Conservation (phyloP, 2,113 vertebrate species). For the Cygnus buccinator region DNA sequence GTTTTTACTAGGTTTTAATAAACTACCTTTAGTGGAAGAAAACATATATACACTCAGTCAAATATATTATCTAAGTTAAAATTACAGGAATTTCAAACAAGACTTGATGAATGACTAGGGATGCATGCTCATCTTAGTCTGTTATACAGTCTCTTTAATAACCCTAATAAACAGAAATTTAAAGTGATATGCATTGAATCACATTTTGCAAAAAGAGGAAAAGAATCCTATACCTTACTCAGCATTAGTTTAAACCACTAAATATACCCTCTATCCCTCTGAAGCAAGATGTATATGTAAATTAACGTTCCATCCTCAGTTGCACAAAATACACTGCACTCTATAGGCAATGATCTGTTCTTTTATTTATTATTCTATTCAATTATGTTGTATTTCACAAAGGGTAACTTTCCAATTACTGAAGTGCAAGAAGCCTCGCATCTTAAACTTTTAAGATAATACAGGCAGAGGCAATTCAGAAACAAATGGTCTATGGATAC, state of each 20-base stretch:
- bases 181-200: neutral
- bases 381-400: neutral
- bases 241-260: neutral
- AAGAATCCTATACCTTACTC: neutral
- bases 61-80: neutral
- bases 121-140: neutral
- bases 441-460: neutral
- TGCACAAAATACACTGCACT: neutral
- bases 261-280: neutral
- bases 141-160: neutral
- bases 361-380: neutral
- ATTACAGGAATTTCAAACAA: neutral
- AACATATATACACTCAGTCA: neutral
- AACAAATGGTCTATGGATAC: neutral
- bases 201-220: neutral
- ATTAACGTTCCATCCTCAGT: neutral
- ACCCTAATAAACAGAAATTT: neutral
- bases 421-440: rapidly evolving
- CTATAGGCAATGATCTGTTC: neutral
- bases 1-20: neutral
- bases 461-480: neutral
- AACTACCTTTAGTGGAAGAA: neutral
- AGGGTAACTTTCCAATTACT: neutral
- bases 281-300: neutral
- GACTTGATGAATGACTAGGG: neutral